Evolutionary conservation across 2,888 invertebrate species (phyloP), one percentile per base, ranked within the genome.

Genomic region (Eucera pruinosa): DNA sequence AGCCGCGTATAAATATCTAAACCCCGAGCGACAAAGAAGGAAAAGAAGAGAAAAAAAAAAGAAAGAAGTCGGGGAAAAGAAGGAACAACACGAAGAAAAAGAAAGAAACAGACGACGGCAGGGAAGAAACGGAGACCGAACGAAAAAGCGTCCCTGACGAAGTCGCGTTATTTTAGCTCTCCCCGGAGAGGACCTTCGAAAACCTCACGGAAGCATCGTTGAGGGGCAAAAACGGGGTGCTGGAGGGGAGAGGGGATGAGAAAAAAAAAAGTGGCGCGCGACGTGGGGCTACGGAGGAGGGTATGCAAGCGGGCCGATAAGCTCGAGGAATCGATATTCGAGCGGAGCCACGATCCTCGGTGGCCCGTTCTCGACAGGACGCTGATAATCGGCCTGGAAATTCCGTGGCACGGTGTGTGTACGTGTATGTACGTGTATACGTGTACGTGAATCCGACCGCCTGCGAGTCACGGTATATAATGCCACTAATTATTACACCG

Each of bases 151-250:
- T 69, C 73, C 77, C 80, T 67, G 81, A 69, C 83, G 78, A 83
- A 83, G 74, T 69, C 73, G 69, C 78, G 80, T 83, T 85, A 85
- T 85, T 85, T 85, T 83, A 83, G 68, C 67, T 81, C 69, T 83
- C 85, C 80, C 84, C 45, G 52, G 80, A 78, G 82, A 85, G 69
- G 82, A 65, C 82, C 75, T 78, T 69, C 76, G 69, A 71, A 78
- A 85, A 80, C 78, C 83, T 85, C 83, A 72, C 76, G 82, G 70
- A 83, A 79, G 77, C 81, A 62, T 58, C 77, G 72, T 68, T 52
- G 70, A 43, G 65, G 62, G 60, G 47, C 25, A 64, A 68, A 79
- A 69, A 61, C 39, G 30, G 36, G 41, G 33, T 7, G 57, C 2
- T 1, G 48, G 33, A 20, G 76, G 36, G 48, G 57, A 30, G 36